Conservation (phyloP, 2,888 invertebrate species). For the Gandaritis pyraliata region DNA sequence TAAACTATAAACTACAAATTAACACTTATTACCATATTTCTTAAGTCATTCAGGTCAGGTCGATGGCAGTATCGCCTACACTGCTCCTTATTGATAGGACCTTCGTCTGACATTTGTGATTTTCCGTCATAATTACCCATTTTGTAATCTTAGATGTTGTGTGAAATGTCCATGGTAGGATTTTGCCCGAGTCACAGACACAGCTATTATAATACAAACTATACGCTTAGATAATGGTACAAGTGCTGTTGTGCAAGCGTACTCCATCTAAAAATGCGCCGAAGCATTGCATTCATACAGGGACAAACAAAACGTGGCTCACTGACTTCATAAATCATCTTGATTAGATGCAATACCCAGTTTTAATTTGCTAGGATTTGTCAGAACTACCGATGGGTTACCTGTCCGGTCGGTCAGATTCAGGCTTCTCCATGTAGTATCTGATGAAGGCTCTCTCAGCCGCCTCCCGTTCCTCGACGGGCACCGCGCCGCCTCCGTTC, state of each 20-base stretch:
- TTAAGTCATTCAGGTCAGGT: conserved; percentile 68
- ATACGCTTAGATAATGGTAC: too few relatives aligned
- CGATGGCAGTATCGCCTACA: conserved; percentile 55
- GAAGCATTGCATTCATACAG: too few relatives aligned
- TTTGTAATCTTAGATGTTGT: conserved; percentile 11
- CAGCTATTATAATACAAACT: too few relatives aligned
- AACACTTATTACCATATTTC: conserved; percentile 55
- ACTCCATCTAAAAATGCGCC: too few relatives aligned
- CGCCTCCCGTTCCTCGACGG: conserved; percentile 93
- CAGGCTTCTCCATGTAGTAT: conserved; percentile 94
- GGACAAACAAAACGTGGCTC: too few relatives aligned
- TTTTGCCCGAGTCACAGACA: too few relatives aligned
- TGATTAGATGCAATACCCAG: too few relatives aligned
- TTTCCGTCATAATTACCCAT: conserved; percentile 18
- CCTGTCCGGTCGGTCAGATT: conserved; percentile 92
- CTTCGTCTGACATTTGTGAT: conserved; percentile 46
- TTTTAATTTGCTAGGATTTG: too few relatives aligned
- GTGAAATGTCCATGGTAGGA: not conserved
- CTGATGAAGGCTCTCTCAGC: conserved; percentile 97
- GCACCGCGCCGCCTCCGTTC: conserved; percentile 95
- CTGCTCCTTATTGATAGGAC: conserved; percentile 54
- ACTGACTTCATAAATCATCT: too few relatives aligned
- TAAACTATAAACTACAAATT: conserved; percentile 27
- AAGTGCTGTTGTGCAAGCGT: too few relatives aligned
- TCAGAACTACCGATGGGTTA: conserved; percentile 11